A percentile compares a stretch with the other conserved stretches of the same genome.
Conservation (phyloP, 2,113 vertebrate species). For the Sebastes schlegelii region DNA sequence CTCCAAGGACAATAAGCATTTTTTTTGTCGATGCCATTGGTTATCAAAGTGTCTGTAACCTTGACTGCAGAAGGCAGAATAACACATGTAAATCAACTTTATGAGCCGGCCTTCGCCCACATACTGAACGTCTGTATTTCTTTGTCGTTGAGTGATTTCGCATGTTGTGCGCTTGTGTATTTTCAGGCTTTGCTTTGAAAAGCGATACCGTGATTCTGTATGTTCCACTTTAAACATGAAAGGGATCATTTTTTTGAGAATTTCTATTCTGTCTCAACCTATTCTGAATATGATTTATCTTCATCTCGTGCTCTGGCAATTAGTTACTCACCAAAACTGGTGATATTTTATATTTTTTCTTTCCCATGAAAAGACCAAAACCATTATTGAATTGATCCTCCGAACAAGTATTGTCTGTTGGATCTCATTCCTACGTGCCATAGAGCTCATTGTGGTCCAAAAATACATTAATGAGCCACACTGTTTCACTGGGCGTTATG, state of each 20-base stretch:
- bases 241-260: neutral
- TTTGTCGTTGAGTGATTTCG: neutral
- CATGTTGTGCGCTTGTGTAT: neutral
- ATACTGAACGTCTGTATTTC: neutral
- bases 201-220: constrained; percentile 1
- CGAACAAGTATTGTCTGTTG: neutral
- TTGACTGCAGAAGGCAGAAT: constrained; percentile 23
- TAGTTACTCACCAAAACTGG: neutral
- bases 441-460: neutral
- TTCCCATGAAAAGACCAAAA: neutral
- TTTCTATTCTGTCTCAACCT: neutral
- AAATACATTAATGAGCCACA: neutral
- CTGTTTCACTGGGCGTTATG: neutral
- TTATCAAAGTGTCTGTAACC: constrained; percentile 37
- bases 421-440: neutral
- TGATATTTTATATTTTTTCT: too few species aligned
- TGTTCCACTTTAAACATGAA: constrained; percentile 17
- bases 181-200: constrained; percentile 17
- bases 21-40: constrained; percentile 15
- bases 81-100: constrained; percentile 21
- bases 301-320: neutral
- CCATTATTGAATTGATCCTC: neutral
- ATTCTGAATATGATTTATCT: constrained; percentile 4
- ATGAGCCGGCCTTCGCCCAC: neutral
- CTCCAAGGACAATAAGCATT: constrained; percentile 20